Evolutionary conservation across 2,113 vertebrate species (phyloP), one percentile per base, ranked within the genome.

Genomic region (Bubo blakistoni): DNA sequence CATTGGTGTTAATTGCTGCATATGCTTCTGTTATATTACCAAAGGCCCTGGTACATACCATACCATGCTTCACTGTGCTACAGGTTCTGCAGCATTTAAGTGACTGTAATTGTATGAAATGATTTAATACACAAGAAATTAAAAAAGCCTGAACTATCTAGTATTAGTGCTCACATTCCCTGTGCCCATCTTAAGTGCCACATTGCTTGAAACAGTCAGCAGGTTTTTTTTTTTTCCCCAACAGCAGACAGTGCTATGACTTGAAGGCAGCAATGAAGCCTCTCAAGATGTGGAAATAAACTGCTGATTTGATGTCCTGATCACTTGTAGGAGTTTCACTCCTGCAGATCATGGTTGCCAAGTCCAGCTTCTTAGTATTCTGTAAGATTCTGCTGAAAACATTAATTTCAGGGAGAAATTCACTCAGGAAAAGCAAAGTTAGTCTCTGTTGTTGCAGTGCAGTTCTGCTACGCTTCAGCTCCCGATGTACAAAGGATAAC

Each of bases 331-430:
- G 40, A 20, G 20, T 42, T 80, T 51, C 11, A 8, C 16, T 82
- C 62, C 71, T 54, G 26, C 63, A 69, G 40, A 4, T 57, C 0
- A 0, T 18, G 24, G 9, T 17, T 19, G 5, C n/a, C 22, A 16
- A 26, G 26, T 44, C 46, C 47, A 36, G 18, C 36, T 17, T 15
- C 38, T 63, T 49, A n/a, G 12, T 40, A 3, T 65, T 91, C 73
- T 69, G 2, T 27, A 29, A 40, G n/a, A 40, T 55, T 42, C 44
- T 57, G 40, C 49, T 27, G 25, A 54, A 84, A 89, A 73, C 1
- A 0, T 27, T 11, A 27, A 16, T 69, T 59, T 51, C 21, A 70
- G 40, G 51, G 46, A 61, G 22, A 40, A 54, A 12, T 25, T 15
- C 13, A 3, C 49, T 44, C 8, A 6, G 85, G 52, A 59, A 22